These are phyloP conservation scores for Drosophila cognata DNA, from an alignment of 2,888 invertebrate species.

Conservation along the genomic window DNA sequence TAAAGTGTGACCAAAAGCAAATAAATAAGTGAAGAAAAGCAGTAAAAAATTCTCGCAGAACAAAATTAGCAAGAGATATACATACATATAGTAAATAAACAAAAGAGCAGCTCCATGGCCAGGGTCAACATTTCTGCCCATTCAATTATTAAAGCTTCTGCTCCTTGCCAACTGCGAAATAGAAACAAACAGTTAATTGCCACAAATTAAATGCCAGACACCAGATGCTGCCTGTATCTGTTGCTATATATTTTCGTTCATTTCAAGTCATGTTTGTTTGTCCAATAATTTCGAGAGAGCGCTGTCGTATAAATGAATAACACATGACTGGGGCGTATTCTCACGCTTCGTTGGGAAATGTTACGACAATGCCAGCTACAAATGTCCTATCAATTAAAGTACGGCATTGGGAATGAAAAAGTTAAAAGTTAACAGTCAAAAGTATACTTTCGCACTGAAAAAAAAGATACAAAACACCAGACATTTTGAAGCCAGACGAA, in stretches of 20 bases:
- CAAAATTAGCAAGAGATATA: slow-evolving; percentile 15
- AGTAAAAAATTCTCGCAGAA: not conserved
- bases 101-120: slow-evolving; percentile 25
- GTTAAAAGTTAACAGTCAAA: not conserved
- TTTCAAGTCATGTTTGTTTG: slow-evolving; percentile 32
- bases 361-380: slow-evolving; percentile 22
- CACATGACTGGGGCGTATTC: slow-evolving; percentile 66
- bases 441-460: slow-evolving; percentile 17
- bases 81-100: slow-evolving; percentile 40
- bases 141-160: slow-evolving; percentile 23
- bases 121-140: slow-evolving; percentile 28
- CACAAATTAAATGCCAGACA: slow-evolving; percentile 37
- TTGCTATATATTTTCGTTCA: slow-evolving; percentile 12
- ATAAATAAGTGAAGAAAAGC: slow-evolving; percentile 14
- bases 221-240: not conserved
- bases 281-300: slow-evolving; percentile 45
- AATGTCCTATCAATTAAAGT: slow-evolving; percentile 59
- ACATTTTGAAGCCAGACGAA: not conserved
- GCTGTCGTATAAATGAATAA: slow-evolving; percentile 63
- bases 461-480: slow-evolving; percentile 4
- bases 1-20: slow-evolving; percentile 27
- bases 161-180: slow-evolving; percentile 23
- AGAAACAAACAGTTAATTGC: slow-evolving; percentile 58
- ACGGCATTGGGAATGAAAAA: slow-evolving; percentile 21
- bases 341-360: slow-evolving; percentile 57